Percentiles rank a stretch among this genome's conserved stretches.
Evolutionary conservation across 2,797 vertebrate genomes (phyloP).

Genomic region (Rhabdophis nuchalis): DNA sequence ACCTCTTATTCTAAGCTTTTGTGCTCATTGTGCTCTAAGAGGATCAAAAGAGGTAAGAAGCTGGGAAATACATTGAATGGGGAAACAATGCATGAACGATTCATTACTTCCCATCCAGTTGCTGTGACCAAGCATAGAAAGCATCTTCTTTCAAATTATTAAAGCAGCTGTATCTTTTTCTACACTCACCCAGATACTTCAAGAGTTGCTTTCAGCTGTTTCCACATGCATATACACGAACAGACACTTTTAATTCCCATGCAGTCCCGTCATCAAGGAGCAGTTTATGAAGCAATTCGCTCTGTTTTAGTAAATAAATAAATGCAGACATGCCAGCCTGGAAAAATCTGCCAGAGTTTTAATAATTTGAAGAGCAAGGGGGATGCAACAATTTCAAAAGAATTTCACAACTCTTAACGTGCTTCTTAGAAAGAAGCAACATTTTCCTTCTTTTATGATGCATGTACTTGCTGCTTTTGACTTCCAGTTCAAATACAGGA

Average conservation of each 20-base stretch:
- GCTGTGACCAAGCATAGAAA: not conserved
- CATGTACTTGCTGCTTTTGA: not conserved
- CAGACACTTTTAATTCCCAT: not conserved
- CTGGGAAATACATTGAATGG: not conserved
- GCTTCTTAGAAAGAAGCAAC: not conserved
- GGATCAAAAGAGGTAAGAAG: not conserved
- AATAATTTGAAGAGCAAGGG: not conserved
- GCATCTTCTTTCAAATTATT: not conserved
- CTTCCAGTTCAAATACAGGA: not conserved
- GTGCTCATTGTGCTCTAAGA: not conserved
- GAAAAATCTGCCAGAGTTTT: not conserved
- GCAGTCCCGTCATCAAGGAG: not conserved
- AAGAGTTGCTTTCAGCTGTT: not conserved
- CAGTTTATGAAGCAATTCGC: not conserved
- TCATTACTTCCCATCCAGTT: not conserved
- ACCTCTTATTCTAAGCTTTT: not conserved
- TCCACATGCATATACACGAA: not conserved
- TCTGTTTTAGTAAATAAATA: not conserved
- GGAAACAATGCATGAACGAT: not conserved
- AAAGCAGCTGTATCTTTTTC: not conserved
- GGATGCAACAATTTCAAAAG: not conserved
- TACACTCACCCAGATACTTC: not conserved
- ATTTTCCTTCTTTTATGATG: not conserved
- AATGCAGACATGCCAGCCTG: not conserved
- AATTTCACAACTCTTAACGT: not conserved